Evolutionary conservation across 2,113 vertebrate genomes (phyloP).

Genomic region (Bubo blakistoni): DNA sequence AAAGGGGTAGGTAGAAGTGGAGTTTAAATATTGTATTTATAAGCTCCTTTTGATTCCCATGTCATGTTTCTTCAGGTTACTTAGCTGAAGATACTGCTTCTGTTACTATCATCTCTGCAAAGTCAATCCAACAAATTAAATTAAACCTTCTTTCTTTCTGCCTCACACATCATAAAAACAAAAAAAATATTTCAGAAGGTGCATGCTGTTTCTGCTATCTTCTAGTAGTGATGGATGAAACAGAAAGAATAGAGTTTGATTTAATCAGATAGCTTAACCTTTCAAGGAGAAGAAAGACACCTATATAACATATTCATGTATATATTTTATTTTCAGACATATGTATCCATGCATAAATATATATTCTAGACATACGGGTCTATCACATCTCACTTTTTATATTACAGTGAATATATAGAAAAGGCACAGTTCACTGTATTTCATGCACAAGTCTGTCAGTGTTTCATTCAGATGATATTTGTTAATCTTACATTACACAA

Average conservation of each 20-base stretch:
- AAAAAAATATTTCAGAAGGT: not conserved
- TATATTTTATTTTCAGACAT: conserved; percentile 31
- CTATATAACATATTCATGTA: not conserved
- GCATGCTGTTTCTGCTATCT: conserved; percentile 26
- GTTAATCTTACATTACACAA: conserved; percentile 1
- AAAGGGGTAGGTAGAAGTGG: not conserved
- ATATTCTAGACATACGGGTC: not conserved
- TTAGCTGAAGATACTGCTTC: conserved; percentile 5
- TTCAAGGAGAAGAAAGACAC: conserved; percentile 19
- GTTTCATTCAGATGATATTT: not conserved
- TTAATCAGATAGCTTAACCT: conserved; percentile 53
- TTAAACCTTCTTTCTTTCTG: conserved; percentile 22
- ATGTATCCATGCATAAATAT: not conserved
- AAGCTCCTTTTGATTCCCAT: conserved; percentile 13
- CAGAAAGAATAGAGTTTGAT: conserved; percentile 4
- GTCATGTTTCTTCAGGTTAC: conserved; percentile 27
- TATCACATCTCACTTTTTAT: not conserved
- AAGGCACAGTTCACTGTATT: not conserved
- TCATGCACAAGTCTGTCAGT: not conserved
- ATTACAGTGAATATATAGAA: not conserved
- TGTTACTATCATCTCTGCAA: not conserved
- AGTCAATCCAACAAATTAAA: conserved; percentile 33
- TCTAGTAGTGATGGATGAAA: conserved; percentile 39
- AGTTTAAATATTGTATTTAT: conserved; percentile 10
- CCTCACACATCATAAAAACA: conserved; percentile 25